A percentile compares a stretch with the other conserved stretches of the same genome.
Conservation (phyloP, 2,888 invertebrate species). For the Tupiocoris notatus region DNA sequence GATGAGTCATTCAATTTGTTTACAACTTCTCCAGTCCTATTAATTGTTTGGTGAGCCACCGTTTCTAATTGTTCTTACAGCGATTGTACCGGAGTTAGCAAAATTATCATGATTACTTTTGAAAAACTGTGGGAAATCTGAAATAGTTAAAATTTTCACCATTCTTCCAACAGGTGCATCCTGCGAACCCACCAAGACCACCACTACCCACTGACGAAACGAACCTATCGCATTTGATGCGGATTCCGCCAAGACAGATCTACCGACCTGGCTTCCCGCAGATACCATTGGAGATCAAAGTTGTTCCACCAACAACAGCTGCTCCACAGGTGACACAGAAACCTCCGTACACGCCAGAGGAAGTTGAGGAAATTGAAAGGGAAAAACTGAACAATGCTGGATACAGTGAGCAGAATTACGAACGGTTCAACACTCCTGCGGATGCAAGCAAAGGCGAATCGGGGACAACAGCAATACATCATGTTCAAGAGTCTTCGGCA, state of each 20-base stretch:
- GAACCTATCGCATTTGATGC: slow-evolving; percentile 10
- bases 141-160: no score
- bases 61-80: no score
- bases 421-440: not conserved
- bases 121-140: no score
- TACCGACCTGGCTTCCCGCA: slow-evolving; percentile 7
- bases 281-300: slow-evolving; percentile 27
- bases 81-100: no score
- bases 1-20: no score
- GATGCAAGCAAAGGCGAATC: slow-evolving; percentile 4
- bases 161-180: slow-evolving; percentile 33
- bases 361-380: not conserved
- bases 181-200: slow-evolving; percentile 1
- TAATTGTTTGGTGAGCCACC: no score
- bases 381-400: not conserved
- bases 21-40: no score
- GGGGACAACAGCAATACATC: not conserved
- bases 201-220: not conserved
- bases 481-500: not conserved
- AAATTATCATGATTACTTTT: no score
- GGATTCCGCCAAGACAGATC: slow-evolving; percentile 7
- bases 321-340: slow-evolving; percentile 13
- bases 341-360: slow-evolving; percentile 15
- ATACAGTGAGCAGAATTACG: slow-evolving; percentile 11
- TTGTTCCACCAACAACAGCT: slow-evolving; percentile 21